Evolutionary conservation across 2,888 invertebrate genomes (phyloP).

Genomic region (Polydrusus tereticollis): DNA sequence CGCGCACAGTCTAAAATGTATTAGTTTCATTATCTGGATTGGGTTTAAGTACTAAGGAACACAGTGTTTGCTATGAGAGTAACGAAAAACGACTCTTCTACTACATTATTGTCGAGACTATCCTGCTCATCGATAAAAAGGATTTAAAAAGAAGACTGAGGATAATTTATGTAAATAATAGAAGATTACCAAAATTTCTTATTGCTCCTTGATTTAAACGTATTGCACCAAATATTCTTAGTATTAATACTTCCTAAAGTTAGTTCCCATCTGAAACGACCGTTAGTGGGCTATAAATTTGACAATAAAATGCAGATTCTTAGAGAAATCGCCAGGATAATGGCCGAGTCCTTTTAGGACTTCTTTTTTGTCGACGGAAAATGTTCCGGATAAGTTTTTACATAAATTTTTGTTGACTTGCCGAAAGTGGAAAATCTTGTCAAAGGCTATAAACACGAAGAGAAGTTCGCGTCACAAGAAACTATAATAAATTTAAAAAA

Average conservation of each 20-base stretch:
- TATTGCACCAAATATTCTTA: slow-evolving; percentile 30
- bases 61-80: too few relatives aligned
- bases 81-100: too few relatives aligned
- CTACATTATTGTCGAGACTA: too few relatives aligned
- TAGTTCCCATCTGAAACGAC: slow-evolving; percentile 32
- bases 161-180: too few relatives aligned
- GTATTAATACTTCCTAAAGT: slow-evolving; percentile 38
- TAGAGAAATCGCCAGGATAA: slow-evolving; percentile 43
- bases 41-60: too few relatives aligned
- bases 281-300: slow-evolving; percentile 45
- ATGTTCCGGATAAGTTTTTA: slow-evolving; percentile 44
- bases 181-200: too few relatives aligned
- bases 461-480: slow-evolving; percentile 11
- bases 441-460: slow-evolving; percentile 30
- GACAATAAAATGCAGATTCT: slow-evolving; percentile 48
- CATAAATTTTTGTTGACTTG: slow-evolving; percentile 40
- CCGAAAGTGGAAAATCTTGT: slow-evolving; percentile 35
- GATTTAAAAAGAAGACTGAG: too few relatives aligned
- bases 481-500: not conserved
- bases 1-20: too few relatives aligned
- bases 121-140: too few relatives aligned
- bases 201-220: slow-evolving; percentile 32
- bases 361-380: slow-evolving; percentile 37
- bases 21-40: too few relatives aligned
- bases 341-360: slow-evolving; percentile 40